Percentiles rank a stretch among this genome's conserved stretches.
Conservation (phyloP, 1,140 invertebrate species). For the Stegodyphus dumicola region DNA sequence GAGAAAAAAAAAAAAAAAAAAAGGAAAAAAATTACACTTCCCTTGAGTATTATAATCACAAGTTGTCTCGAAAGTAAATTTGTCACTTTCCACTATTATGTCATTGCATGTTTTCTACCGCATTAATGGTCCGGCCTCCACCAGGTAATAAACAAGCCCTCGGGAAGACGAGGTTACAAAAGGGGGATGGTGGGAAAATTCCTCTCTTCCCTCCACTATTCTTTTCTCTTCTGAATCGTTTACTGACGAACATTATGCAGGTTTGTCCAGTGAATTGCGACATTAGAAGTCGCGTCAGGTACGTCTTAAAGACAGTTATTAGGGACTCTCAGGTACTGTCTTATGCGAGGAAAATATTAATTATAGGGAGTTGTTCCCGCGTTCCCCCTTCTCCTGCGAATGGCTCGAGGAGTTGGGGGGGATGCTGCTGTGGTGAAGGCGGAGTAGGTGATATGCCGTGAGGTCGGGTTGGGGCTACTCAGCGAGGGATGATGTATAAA, state of each 20-base stretch:
- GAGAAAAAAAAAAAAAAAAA: no score
- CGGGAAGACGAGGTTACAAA: neutral
- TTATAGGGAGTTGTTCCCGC: conserved; percentile 14
- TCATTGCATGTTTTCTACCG: no score
- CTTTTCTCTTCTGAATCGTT: neutral
- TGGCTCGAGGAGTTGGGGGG: neutral
- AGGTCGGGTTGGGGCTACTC: neutral
- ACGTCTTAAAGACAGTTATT: conserved; percentile 43
- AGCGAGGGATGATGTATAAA: neutral
- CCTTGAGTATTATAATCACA: no score
- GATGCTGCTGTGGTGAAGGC: conserved; percentile 24
- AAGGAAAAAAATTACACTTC: no score
- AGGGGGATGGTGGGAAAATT: neutral
- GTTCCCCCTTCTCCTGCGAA: conserved; percentile 1
- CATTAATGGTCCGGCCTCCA: no score
- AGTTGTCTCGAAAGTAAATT: no score
- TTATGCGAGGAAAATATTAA: conserved; percentile 46
- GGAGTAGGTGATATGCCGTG: neutral
- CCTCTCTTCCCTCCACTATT: neutral
- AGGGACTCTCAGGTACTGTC: conserved; percentile 34
- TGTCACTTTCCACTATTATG: no score
- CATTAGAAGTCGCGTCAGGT: conserved; percentile 49
- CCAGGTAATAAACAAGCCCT: no score
- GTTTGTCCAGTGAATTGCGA: conserved; percentile 6
- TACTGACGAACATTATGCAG: conserved; percentile 10